These are phyloP conservation scores for Kryptolebias ocellatus DNA, from an alignment of 2,797 vertebrate genomes.

Conservation along the genomic window DNA sequence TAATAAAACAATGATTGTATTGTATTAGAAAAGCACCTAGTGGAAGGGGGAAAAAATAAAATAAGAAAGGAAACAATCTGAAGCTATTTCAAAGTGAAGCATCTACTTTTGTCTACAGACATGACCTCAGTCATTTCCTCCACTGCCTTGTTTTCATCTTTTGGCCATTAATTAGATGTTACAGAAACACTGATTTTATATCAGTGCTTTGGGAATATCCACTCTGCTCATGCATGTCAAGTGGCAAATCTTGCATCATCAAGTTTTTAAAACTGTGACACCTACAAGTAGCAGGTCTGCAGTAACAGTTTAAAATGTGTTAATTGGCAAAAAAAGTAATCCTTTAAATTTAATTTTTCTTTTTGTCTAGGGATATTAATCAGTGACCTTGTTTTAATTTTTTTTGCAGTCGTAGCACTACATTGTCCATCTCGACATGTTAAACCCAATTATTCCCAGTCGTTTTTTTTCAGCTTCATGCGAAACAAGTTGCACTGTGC, in stretches of 20 bases:
- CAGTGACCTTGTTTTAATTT: neutral
- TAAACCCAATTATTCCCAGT: too few species aligned
- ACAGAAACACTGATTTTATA: conserved; percentile 30
- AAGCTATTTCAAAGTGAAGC: too few species aligned
- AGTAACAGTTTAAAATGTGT: neutral
- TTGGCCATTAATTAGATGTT: conserved; percentile 60
- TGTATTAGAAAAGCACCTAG: too few species aligned
- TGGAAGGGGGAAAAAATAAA: too few species aligned
- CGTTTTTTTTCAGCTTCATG: conserved; percentile 5
- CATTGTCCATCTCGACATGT: too few species aligned
- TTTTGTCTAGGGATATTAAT: neutral
- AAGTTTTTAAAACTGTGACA: neutral
- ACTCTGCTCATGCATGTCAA: neutral
- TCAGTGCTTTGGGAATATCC: neutral
- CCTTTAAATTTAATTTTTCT: neutral
- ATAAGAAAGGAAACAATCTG: too few species aligned
- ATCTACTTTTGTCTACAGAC: too few species aligned
- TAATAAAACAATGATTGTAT: too few species aligned
- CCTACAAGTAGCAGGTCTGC: neutral
- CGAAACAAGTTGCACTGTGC: conserved; percentile 1
- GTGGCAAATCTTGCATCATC: neutral
- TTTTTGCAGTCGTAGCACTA: neutral
- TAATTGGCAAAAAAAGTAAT: neutral
- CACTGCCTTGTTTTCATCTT: conserved; percentile 69
- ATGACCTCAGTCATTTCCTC: conserved; percentile 10